Percentiles rank a stretch among this genome's conserved stretches.
These are phyloP conservation scores for Eugnorisma glareosa DNA, from an alignment of 2,888 invertebrate genomes.

Conservation along the genomic window DNA sequence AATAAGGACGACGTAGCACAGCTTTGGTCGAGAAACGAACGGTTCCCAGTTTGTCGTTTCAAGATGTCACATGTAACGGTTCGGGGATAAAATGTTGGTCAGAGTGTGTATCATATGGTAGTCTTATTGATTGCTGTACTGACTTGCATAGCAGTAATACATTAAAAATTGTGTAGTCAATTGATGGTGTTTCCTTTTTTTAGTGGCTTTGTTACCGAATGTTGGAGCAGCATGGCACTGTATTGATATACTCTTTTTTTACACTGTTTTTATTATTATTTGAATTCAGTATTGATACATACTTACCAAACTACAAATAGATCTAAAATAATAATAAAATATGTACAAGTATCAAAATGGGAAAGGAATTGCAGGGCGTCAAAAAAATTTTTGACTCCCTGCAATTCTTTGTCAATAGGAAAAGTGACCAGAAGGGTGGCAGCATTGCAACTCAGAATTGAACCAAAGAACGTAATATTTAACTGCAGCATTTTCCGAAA, in stretches of 20 bases:
- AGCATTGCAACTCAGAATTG: neutral
- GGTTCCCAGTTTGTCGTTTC: conserved; percentile 79
- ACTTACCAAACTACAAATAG: no score
- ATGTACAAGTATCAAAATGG: no score
- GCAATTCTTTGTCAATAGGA: no score
- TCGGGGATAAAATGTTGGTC: conserved; percentile 62
- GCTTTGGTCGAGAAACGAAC: conserved; percentile 79
- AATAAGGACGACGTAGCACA: conserved; percentile 87
- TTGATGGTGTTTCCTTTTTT: neutral
- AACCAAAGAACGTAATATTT: neutral
- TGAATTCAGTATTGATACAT: no score
- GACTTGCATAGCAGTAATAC: neutral
- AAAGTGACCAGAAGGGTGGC: no score
- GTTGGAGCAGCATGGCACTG: neutral
- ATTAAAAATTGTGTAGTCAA: neutral
- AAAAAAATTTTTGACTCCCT: no score
- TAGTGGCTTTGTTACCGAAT: neutral
- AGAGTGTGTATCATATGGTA: conserved; percentile 18
- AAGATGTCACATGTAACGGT: conserved; percentile 76
- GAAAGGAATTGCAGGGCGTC: no score
- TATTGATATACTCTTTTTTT: no score
- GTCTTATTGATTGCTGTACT: conserved; percentile 17
- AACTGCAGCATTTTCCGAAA: neutral
- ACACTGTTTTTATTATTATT: no score
- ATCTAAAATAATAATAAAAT: no score